These are phyloP conservation scores for Alcedo quadribrachys DNA, from an alignment of 2,797 vertebrate genomes.

Conservation along the genomic window DNA sequence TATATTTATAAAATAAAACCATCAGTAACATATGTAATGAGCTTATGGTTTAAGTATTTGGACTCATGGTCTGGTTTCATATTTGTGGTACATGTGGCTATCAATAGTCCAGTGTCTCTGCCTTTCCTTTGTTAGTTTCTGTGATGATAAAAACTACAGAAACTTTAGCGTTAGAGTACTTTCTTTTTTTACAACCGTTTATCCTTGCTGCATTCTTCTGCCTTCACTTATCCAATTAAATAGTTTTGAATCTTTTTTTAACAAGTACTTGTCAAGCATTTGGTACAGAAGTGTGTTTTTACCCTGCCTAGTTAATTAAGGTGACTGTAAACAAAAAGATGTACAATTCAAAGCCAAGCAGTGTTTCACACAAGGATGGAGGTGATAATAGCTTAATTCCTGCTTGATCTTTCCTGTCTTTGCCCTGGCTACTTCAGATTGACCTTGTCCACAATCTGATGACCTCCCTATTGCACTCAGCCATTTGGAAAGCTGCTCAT, in stretches of 20 bases:
- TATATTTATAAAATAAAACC: background rate
- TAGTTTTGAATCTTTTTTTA: constrained; percentile 38
- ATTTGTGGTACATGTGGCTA: background rate
- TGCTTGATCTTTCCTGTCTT: constrained; percentile 88
- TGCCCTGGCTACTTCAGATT: constrained; percentile 86
- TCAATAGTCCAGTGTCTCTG: background rate
- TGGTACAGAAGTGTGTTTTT: constrained; percentile 52
- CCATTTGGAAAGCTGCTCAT: constrained; percentile 80
- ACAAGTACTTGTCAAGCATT: constrained; percentile 26
- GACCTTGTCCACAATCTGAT: constrained; percentile 89
- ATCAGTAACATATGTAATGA: constrained; percentile 47
- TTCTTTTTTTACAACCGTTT: background rate
- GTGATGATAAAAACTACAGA: background rate
- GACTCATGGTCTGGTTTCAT: background rate
- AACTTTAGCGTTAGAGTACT: background rate
- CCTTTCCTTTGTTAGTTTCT: background rate
- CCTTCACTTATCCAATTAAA: background rate
- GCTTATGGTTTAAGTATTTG: constrained; percentile 44
- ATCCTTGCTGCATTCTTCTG: background rate
- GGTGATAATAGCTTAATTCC: constrained; percentile 93
- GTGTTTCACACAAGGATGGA: constrained; percentile 82
- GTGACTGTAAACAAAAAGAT: constrained; percentile 70
- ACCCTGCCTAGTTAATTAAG: constrained; percentile 62
- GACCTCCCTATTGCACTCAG: constrained; percentile 84
- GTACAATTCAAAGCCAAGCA: constrained; percentile 72